A percentile compares a stretch with the other conserved stretches of the same genome.
Conservation (phyloP, 30 jellyfish, hydroid and myxozoan genomes). For the Haliclystus octoradiatus region DNA sequence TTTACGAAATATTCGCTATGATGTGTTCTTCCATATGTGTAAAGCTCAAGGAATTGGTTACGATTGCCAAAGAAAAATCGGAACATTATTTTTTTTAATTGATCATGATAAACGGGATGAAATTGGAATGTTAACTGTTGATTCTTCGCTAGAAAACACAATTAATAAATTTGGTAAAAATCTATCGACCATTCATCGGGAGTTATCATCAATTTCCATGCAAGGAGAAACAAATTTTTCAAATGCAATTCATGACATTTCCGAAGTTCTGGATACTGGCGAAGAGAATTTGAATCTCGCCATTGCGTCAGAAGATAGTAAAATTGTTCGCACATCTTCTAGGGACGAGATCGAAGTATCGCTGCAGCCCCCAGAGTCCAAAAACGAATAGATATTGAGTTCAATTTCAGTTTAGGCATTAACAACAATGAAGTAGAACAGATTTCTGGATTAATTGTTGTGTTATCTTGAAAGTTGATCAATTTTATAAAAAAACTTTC, state of each 20-base stretch:
- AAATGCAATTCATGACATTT: not conserved
- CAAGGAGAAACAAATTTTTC: conserved; percentile 32
- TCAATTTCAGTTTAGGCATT: too few species aligned
- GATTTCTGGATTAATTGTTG: too few species aligned
- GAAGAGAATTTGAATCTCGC: not conserved
- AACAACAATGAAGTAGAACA: too few species aligned
- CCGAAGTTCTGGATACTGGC: not conserved
- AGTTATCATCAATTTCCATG: conserved; percentile 42
- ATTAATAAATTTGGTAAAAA: conserved; percentile 53
- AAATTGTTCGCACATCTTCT: too few species aligned
- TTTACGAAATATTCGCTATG: conserved; percentile 66
- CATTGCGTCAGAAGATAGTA: too few species aligned
- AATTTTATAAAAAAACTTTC: too few species aligned
- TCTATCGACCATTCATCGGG: conserved; percentile 62
- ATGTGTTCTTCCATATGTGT: conserved; percentile 81
- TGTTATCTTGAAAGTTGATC: too few species aligned
- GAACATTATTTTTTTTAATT: conserved; percentile 65
- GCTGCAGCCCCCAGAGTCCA: too few species aligned
- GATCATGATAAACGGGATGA: conserved; percentile 52
- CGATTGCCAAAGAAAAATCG: conserved; percentile 59
- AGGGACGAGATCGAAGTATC: too few species aligned
- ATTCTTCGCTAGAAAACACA: conserved; percentile 63
- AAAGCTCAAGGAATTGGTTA: conserved; percentile 83
- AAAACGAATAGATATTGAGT: too few species aligned
- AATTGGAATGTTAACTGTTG: conserved; percentile 65